A percentile compares a stretch with the other conserved stretches of the same genome.
Evolutionary conservation across 1,140 invertebrate species (phyloP).

Genomic region (Drosophila melanica): DNA sequence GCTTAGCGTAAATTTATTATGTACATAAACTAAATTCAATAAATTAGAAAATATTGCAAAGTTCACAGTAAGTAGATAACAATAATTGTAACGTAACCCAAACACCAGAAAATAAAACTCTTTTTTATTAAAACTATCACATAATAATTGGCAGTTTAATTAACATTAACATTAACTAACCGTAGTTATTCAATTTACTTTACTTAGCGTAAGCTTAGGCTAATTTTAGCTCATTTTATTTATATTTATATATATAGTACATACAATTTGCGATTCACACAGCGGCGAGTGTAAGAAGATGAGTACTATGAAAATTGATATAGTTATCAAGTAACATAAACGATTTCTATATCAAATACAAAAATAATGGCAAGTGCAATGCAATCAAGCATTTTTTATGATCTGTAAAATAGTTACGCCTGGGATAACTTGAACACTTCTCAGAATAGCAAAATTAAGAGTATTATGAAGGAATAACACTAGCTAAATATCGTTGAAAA

Average conservation of each 20-base stretch:
- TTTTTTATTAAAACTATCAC: slow-evolving; percentile 77
- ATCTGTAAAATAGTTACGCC: slow-evolving; percentile 23
- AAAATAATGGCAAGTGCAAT: slow-evolving; percentile 78
- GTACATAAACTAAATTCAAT: slow-evolving; percentile 70
- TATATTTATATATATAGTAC: slow-evolving; percentile 45
- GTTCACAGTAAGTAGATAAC: slow-evolving; percentile 63
- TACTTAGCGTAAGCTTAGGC: slow-evolving; percentile 30
- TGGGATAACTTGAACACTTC: slow-evolving; percentile 29
- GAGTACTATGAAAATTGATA: slow-evolving; percentile 16
- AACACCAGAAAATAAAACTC: slow-evolving; percentile 69
- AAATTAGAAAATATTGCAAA: slow-evolving; percentile 79
- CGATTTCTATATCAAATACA: slow-evolving; percentile 58
- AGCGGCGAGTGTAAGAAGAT: slow-evolving; percentile 24
- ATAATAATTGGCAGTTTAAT: slow-evolving; percentile 82
- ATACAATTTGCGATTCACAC: slow-evolving; percentile 36
- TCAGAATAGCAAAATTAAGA: slow-evolving; percentile 14
- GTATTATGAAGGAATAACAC: slow-evolving; percentile 11
- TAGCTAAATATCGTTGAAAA: not conserved
- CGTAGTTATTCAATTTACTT: slow-evolving; percentile 49
- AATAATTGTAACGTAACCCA: slow-evolving; percentile 70
- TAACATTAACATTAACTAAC: slow-evolving; percentile 52
- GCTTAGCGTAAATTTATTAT: slow-evolving; percentile 56
- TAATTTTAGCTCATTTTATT: slow-evolving; percentile 13
- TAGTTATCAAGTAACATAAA: slow-evolving; percentile 16
- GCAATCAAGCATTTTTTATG: slow-evolving; percentile 32